These are phyloP conservation scores for Gambusia holbrooki DNA, from an alignment of 2,113 vertebrate genomes.

Conservation along the genomic window DNA sequence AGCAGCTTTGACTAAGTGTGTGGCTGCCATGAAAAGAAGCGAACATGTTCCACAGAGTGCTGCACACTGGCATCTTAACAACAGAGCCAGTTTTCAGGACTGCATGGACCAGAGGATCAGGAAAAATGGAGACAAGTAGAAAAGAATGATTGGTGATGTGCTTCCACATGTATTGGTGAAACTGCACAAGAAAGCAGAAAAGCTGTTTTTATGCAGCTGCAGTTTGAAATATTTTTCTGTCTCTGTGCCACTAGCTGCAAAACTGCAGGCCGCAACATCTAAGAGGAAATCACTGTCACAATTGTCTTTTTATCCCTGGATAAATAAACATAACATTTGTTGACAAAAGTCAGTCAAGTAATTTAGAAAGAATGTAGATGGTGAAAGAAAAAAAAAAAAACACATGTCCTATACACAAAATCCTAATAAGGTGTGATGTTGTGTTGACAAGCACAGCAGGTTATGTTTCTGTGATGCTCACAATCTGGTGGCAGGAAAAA, in stretches of 20 bases:
- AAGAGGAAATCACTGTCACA: constrained; percentile 15
- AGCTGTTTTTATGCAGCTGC: neutral
- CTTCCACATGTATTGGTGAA: neutral
- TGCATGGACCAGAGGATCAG: neutral
- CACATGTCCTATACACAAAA: neutral
- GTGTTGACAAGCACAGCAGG: constrained; percentile 13
- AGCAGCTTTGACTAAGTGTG: constrained; percentile 18
- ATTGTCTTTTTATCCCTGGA: neutral
- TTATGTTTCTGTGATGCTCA: constrained; percentile 15
- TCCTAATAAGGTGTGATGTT: constrained; percentile 3
- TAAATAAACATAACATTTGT: constrained; percentile 18
- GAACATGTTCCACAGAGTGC: constrained; percentile 16
- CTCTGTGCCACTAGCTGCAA: constrained; percentile 6
- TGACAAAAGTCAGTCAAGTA: constrained; percentile 2
- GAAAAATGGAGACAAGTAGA: neutral
- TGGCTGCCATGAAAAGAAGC: constrained; percentile 20
- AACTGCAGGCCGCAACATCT: neutral
- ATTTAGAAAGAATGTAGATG: constrained; percentile 1
- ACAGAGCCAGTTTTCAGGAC: neutral
- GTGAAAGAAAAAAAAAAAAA: neutral
- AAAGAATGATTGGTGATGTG: neutral
- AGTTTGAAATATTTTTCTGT: neutral
- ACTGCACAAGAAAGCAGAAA: constrained; percentile 1
- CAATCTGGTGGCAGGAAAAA: constrained; percentile 18
- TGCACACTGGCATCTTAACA: constrained; percentile 13